Evolutionary conservation across 2,888 invertebrate genomes (phyloP).

Genomic region (Acholoe squamosa): DNA sequence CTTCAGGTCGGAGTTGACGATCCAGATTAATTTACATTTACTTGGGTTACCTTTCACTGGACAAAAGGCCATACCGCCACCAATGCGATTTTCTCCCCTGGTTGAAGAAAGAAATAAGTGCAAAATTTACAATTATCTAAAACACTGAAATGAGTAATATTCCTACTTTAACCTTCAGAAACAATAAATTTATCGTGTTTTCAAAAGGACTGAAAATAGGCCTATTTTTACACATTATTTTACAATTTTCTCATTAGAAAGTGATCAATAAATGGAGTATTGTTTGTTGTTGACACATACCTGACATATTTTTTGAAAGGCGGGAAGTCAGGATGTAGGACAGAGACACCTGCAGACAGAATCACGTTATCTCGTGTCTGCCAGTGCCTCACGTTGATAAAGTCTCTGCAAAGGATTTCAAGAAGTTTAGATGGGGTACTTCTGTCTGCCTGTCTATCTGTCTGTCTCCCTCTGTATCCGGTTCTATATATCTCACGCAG

Average conservation of each 20-base stretch:
- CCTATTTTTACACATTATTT: no score
- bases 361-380: conserved; percentile 85
- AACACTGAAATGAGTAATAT: no score
- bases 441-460: no score
- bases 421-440: no score
- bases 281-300: conserved; percentile 85
- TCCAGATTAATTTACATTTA: conserved; percentile 67
- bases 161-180: no score
- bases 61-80: conserved; percentile 91
- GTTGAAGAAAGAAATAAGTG: conserved; percentile 61
- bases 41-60: conserved; percentile 85
- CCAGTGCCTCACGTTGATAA: conserved; percentile 91
- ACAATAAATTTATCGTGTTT: no score
- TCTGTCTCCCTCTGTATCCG: no score
- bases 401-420: conserved; percentile 86
- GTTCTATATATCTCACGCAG: no score
- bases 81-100: conserved; percentile 93
- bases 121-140: no score
- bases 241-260: no score
- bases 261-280: no score
- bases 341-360: conserved; percentile 88
- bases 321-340: conserved; percentile 89
- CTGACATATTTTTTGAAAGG: conserved; percentile 88
- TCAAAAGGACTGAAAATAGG: no score
- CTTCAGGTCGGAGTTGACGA: conserved; percentile 70